Percentiles rank a stretch among this genome's conserved stretches.
Conservation (phyloP, 1,140 invertebrate genomes). For the Drosophila asahinai region DNA sequence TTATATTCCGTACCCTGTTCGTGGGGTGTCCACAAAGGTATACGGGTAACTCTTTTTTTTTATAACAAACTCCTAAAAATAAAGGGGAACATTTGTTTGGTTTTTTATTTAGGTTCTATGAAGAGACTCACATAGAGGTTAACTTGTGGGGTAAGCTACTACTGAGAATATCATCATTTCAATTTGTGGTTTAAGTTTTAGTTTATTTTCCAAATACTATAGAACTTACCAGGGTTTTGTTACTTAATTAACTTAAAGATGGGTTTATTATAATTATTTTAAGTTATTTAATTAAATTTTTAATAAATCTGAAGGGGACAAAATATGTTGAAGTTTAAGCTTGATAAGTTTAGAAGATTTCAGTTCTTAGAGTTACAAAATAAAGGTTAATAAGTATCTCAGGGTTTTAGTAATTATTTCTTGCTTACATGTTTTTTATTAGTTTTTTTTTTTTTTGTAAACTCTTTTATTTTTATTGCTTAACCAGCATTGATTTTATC, state of each 20-base stretch:
- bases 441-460: slow-evolving; percentile 7
- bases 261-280: background rate
- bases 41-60: background rate
- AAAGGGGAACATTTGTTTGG: background rate
- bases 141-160: background rate
- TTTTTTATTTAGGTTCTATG: background rate
- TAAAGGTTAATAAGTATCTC: slow-evolving; percentile 3
- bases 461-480: slow-evolving; percentile 1
- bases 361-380: background rate
- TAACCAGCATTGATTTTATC: slow-evolving; percentile 73
- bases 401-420: slow-evolving; percentile 16
- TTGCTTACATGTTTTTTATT: slow-evolving; percentile 6
- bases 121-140: background rate
- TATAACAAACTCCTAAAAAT: background rate
- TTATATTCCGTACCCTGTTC: slow-evolving; percentile 15
- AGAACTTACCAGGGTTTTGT: background rate
- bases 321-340: no score
- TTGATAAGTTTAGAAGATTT: no score
- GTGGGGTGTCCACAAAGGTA: background rate
- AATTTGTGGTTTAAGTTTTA: no score
- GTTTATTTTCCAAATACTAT: background rate
- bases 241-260: background rate
- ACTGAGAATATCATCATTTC: background rate
- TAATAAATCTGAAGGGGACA: background rate
- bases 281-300: background rate